phyloP scores from a whole-genome alignment of 2,113 vertebrate species.

The Rissa tridactyla region DNA sequence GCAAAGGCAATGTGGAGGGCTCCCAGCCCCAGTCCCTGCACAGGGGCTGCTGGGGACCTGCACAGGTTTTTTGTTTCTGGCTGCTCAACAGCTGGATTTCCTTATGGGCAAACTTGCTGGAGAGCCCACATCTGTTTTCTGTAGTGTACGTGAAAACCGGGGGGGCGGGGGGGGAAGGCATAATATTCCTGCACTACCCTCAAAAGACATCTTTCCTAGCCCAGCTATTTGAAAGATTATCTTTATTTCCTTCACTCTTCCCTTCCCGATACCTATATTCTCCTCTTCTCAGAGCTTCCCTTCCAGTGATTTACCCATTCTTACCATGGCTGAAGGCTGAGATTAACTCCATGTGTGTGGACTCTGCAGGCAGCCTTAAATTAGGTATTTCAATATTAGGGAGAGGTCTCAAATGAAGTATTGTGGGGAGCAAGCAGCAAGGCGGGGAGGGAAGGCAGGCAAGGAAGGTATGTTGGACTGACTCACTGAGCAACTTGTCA shows the following conservation, averaged over 20 bases:
- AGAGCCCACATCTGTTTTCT: neutral
- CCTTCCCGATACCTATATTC: neutral
- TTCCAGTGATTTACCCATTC: neutral
- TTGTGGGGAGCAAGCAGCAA: neutral
- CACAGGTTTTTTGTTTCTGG: neutral
- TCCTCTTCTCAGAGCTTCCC: neutral
- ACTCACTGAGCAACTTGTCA: neutral
- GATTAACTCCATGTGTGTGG: neutral
- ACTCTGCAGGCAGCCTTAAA: neutral
- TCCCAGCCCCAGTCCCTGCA: neutral
- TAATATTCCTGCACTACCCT: neutral
- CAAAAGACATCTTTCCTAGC: neutral
- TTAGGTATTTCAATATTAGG: neutral
- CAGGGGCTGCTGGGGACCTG: rapidly evolving
- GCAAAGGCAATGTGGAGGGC: neutral
- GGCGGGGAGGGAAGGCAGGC: neutral
- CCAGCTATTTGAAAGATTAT: neutral
- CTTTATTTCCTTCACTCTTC: neutral
- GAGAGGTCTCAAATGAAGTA: neutral
- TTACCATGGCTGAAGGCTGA: neutral
- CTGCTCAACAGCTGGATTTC: neutral
- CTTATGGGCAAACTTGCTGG: neutral
- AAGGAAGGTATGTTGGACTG: neutral
- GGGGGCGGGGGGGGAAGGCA: neutral
- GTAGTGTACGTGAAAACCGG: neutral